Base-by-base conservation (phyloP, 2,113 vertebrate genomes). In the Apodemus sylvaticus region DNA sequence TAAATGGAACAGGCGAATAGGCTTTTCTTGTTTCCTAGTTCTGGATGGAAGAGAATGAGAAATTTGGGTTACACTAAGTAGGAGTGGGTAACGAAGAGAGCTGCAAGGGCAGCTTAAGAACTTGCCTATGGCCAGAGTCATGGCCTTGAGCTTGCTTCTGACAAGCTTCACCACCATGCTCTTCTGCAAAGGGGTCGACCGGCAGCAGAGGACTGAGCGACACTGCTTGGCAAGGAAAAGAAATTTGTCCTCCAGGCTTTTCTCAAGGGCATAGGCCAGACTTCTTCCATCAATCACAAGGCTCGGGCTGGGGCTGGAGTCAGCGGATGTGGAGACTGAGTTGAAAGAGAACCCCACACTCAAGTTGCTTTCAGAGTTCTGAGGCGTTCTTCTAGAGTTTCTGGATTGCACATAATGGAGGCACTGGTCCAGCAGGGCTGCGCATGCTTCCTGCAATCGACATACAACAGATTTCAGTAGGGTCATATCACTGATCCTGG, bases 81-180 rank as follows among this genome's bases (percentile, higher is more conserved):
- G 34, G 71, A 62, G 70, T 51, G 39, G 87, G 31, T 48, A 19
- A 53, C 3, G 0, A 20, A 55, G 53, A 24, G 0, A 31, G 39
- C 24, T 19, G 26, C 1, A 16, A 70, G 68, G 29, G 10, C 1
- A 14, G 20, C 34, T 5, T 31, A 20, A 58, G n/a, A 97, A 97
- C 97, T 98, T 98, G 99, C 99, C 99, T 98, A 99, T 99, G 89
- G 99, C 99, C 97, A 99, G 97, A 2, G 99, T 99, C 99, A 99
- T 99, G 98, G 99, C 99, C 98, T 99, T 99, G 81, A 99, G 99
- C 97, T 99, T 99, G 98, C 99, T 99, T 90, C 99, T 99, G 97
- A 99, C 99, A 93, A 99, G 98, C 97, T 99, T 99, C 93, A 99
- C 99, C 96, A 99, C 99, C 99, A 99, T 99, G 98, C 99, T 99